Conservation (phyloP, 1,140 invertebrate genomes). For the Trachelipus rathkii region DNA sequence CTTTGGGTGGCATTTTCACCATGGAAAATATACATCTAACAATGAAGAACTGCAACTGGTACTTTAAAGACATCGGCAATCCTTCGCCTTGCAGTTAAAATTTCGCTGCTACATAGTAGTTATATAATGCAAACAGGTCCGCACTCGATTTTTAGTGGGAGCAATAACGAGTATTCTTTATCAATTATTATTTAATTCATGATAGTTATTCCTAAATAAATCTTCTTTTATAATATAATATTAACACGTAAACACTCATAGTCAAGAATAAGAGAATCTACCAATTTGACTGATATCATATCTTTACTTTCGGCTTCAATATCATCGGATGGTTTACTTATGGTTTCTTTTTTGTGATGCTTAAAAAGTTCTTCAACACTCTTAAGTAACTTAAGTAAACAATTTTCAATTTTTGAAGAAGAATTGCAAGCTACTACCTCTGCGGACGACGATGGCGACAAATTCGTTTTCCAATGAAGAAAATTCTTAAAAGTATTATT, state of each 20-base stretch:
- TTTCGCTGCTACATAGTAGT: constrained; percentile 67
- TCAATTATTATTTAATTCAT: background rate
- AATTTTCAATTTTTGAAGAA: background rate
- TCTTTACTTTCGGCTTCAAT: background rate
- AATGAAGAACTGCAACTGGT: constrained; percentile 82
- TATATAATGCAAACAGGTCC: constrained; percentile 75
- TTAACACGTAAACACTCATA: constrained; percentile 17
- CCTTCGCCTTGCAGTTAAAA: constrained; percentile 69
- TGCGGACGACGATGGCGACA: background rate
- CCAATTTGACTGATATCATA: constrained; percentile 13
- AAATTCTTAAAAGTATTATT: background rate
- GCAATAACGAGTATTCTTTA: constrained; percentile 17
- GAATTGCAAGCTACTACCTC: background rate
- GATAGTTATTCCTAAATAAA: constrained; percentile 2
- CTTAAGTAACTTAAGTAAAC: background rate
- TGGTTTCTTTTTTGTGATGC: background rate
- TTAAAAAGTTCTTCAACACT: background rate
- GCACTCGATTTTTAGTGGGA: constrained; percentile 25
- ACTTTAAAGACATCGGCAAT: constrained; percentile 67
- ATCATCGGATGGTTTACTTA: background rate
- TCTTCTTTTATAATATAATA: background rate
- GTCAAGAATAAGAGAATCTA: constrained; percentile 11
- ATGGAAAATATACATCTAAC: constrained; percentile 77
- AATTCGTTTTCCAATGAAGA: background rate
- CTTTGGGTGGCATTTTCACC: constrained; percentile 78